Evolutionary conservation across 2,888 invertebrate species (phyloP).

Genomic region (Meganola albula): DNA sequence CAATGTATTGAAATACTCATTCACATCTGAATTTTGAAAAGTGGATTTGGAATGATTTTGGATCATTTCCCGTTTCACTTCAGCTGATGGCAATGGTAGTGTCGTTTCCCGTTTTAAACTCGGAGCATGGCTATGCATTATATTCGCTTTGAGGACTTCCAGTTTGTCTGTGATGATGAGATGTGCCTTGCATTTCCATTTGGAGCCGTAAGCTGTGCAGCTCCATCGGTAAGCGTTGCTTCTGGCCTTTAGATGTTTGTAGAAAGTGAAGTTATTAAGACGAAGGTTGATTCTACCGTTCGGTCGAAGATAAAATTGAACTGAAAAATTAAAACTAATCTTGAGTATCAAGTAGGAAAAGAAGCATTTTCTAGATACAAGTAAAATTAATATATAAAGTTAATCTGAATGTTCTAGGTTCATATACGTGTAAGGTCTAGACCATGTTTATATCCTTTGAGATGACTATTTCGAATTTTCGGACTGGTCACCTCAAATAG

Average conservation of each 20-base stretch:
- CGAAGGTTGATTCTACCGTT: conserved; percentile 61
- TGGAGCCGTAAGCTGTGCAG: conserved; percentile 61
- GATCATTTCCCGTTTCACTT: conserved; percentile 16
- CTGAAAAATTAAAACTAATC: conserved; percentile 26
- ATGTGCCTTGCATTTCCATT: conserved; percentile 63
- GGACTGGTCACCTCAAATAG: too few species aligned
- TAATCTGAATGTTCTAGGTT: too few species aligned
- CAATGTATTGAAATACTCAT: conserved; percentile 28
- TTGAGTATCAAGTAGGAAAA: too few species aligned
- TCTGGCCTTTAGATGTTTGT: conserved; percentile 61
- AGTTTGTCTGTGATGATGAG: conserved; percentile 61
- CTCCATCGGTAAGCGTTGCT: conserved; percentile 63
- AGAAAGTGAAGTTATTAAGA: conserved; percentile 62
- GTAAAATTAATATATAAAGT: too few species aligned
- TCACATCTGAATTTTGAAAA: conserved; percentile 7
- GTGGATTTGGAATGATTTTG: conserved; percentile 13
- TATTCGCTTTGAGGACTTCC: conserved; percentile 57
- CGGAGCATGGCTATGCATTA: conserved; percentile 54
- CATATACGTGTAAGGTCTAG: too few species aligned
- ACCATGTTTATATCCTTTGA: too few species aligned
- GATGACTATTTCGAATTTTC: too few species aligned
- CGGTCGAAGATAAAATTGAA: conserved; percentile 60
- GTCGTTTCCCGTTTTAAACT: conserved; percentile 34
- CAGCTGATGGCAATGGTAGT: conserved; percentile 16
- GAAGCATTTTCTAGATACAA: too few species aligned